Conservation (phyloP, 2,888 invertebrate genomes). For the Saturnia japonica region DNA sequence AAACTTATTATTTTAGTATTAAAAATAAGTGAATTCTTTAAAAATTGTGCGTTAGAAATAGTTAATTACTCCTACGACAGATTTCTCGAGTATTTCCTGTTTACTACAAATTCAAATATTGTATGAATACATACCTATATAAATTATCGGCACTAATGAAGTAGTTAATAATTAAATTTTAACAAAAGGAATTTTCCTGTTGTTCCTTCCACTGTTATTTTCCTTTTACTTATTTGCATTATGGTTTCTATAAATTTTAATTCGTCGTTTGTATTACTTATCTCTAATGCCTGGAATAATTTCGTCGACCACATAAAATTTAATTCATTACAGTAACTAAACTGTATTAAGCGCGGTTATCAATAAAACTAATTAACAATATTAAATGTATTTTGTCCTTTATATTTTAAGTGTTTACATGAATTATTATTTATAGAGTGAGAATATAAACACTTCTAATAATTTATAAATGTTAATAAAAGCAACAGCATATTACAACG, state of each 20-base stretch:
- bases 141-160: slow-evolving; percentile 31
- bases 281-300: slow-evolving; percentile 1
- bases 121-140: slow-evolving; percentile 22
- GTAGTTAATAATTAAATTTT: slow-evolving; percentile 31
- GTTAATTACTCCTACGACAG: slow-evolving; percentile 17
- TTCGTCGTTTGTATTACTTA: slow-evolving; percentile 5
- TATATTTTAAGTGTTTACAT: not conserved
- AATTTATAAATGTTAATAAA: not conserved
- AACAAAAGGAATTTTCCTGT: slow-evolving; percentile 35
- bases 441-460: not conserved
- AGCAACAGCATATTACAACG: not conserved
- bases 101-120: slow-evolving; percentile 30
- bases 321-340: not conserved
- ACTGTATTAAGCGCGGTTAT: not conserved
- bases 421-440: not conserved
- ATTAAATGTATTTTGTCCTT: not conserved
- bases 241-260: slow-evolving; percentile 10
- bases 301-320: slow-evolving; percentile 4
- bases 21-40: no score
- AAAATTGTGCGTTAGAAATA: not conserved
- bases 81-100: slow-evolving; percentile 37
- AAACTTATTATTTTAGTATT: no score
- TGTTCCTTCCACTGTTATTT: slow-evolving; percentile 31
- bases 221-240: slow-evolving; percentile 30
- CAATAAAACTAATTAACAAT: not conserved